Conservation (phyloP, 2,888 invertebrate species). For the Noctua janthe region DNA sequence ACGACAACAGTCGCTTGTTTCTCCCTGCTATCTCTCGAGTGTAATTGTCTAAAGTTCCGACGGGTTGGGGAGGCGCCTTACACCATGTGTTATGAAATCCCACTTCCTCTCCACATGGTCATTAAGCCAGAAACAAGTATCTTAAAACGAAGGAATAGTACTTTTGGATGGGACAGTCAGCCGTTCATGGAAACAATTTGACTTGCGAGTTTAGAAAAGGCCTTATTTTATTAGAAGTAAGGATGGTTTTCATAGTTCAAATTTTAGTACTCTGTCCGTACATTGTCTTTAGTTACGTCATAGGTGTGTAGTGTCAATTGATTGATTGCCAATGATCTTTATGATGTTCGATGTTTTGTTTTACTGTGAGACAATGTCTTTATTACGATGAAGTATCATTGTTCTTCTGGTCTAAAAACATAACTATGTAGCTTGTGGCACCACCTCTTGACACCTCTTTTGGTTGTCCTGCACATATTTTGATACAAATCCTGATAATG, state of each 20-base stretch:
- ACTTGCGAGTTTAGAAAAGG: not conserved
- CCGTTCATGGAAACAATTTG: not conserved
- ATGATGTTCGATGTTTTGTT: conserved; percentile 23
- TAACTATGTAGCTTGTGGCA: not conserved
- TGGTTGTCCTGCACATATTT: not conserved
- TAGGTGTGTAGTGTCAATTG: conserved; percentile 29
- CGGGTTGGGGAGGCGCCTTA: conserved; percentile 7
- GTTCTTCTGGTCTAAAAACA: not conserved
- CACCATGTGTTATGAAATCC: conserved; percentile 19
- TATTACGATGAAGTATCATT: not conserved
- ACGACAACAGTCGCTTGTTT: conserved; percentile 38
- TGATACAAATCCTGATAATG: not conserved
- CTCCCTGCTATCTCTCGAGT: conserved; percentile 44
- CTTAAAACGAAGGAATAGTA: conserved; percentile 5
- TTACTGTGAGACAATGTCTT: not conserved
- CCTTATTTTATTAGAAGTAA: not conserved
- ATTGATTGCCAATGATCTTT: conserved; percentile 44
- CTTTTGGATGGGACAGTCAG: not conserved
- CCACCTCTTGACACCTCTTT: not conserved
- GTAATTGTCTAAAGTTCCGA: conserved; percentile 45
- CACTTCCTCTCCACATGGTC: conserved; percentile 25
- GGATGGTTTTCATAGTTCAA: not conserved
- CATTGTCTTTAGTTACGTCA: conserved; percentile 28
- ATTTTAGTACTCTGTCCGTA: not conserved
- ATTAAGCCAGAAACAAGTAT: conserved; percentile 26